These are phyloP conservation scores for Xanthia icteritia DNA, from an alignment of 2,888 invertebrate genomes.

Conservation along the genomic window DNA sequence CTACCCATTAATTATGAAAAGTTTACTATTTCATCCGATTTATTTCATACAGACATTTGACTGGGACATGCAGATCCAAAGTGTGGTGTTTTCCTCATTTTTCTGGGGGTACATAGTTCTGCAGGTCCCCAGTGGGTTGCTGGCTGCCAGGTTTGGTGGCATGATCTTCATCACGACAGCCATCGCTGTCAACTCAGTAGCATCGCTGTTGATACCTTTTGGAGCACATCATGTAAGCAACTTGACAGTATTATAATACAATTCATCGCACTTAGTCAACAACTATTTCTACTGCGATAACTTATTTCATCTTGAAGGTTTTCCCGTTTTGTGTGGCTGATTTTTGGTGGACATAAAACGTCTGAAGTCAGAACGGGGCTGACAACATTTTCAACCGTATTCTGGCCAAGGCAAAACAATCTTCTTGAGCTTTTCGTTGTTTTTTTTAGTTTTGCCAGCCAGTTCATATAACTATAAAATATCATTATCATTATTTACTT, in stretches of 20 bases:
- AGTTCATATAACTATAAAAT: neutral
- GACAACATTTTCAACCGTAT: neutral
- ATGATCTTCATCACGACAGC: slow-evolving; percentile 87
- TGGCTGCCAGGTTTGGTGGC: slow-evolving; percentile 92
- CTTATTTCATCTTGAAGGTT: neutral
- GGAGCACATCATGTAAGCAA: slow-evolving; percentile 39
- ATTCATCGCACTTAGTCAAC: neutral
- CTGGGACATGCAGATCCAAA: slow-evolving; percentile 87
- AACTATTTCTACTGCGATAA: neutral
- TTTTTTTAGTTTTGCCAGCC: neutral
- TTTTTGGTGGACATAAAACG: neutral
- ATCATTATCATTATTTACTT: neutral
- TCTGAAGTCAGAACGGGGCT: neutral
- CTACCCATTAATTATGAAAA: neutral
- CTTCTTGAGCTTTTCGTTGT: no score
- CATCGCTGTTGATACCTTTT: slow-evolving; percentile 28
- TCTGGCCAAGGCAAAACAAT: neutral
- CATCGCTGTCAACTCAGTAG: slow-evolving; percentile 61
- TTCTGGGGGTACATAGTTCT: slow-evolving; percentile 92
- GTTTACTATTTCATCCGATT: neutral
- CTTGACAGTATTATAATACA: neutral
- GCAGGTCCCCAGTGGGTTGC: slow-evolving; percentile 91
- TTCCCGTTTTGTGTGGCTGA: neutral
- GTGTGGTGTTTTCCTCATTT: slow-evolving; percentile 86
- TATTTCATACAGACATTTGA: slow-evolving; percentile 72